These are phyloP conservation scores for Oedothorax gibbosus DNA, from an alignment of 1,140 invertebrate genomes.

Conservation along the genomic window DNA sequence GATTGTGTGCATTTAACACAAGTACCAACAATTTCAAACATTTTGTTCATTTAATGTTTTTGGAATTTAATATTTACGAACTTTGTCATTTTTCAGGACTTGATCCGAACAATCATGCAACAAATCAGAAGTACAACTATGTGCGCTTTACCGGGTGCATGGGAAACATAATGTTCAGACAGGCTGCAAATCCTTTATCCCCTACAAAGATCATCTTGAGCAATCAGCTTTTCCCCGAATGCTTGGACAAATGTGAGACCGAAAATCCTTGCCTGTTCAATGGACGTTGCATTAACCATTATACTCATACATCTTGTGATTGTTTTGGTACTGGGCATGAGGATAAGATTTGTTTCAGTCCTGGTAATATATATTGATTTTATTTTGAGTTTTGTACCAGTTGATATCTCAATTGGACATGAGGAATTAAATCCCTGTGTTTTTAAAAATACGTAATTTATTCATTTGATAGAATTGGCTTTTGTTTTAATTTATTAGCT, in stretches of 20 bases:
- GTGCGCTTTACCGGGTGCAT: slow-evolving; percentile 93
- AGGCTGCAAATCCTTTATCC: slow-evolving; percentile 64
- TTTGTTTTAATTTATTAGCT: neutral
- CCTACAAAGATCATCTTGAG: slow-evolving; percentile 51
- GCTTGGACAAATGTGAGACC: slow-evolving; percentile 76
- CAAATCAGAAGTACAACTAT: slow-evolving; percentile 90
- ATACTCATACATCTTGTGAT: slow-evolving; percentile 85
- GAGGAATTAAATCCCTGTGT: neutral
- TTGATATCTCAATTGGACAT: no score
- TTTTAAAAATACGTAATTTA: neutral
- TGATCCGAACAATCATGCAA: slow-evolving; percentile 84
- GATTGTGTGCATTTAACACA: no score
- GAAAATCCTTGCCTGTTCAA: slow-evolving; percentile 87
- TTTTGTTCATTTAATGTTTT: no score
- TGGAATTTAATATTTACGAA: no score
- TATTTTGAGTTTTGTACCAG: neutral
- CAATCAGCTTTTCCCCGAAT: slow-evolving; percentile 63
- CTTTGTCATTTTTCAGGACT: slow-evolving; percentile 69
- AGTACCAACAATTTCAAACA: no score
- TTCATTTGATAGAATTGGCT: no score
- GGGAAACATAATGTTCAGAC: slow-evolving; percentile 82
- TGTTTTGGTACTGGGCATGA: slow-evolving; percentile 93
- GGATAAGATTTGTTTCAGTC: slow-evolving; percentile 79
- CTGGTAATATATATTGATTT: slow-evolving; percentile 38
- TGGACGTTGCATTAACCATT: slow-evolving; percentile 88